Percentiles rank a stretch among this genome's conserved stretches.
Conservation (phyloP, 2,888 invertebrate genomes). For the Drosophila percnosoma region DNA sequence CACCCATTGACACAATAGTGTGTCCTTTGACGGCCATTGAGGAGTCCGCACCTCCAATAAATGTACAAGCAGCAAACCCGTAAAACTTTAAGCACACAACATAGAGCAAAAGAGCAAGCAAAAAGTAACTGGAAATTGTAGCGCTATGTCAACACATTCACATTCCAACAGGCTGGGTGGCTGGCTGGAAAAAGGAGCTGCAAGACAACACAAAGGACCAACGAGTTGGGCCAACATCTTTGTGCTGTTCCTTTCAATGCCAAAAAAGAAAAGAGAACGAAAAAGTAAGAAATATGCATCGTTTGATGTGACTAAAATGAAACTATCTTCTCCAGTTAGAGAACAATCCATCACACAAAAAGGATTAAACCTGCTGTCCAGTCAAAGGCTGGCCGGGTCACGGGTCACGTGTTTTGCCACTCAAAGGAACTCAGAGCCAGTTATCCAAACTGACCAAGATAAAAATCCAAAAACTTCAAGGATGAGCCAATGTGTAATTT, state of each 20-base stretch:
- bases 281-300: conserved; percentile 26
- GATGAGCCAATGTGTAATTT: conserved; percentile 41
- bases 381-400: conserved; percentile 19
- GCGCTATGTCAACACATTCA: conserved; percentile 73
- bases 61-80: conserved; percentile 29
- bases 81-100: conserved; percentile 53
- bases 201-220: conserved; percentile 36
- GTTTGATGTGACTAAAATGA: conserved; percentile 25
- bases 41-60: conserved; percentile 40
- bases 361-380: conserved; percentile 18
- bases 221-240: conserved; percentile 27
- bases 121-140: conserved; percentile 72
- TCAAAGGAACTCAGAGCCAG: conserved; percentile 4
- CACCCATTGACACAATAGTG: conserved; percentile 56
- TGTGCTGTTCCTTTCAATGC: conserved; percentile 43
- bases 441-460: conserved; percentile 22
- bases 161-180: conserved; percentile 39
- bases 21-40: conserved; percentile 39
- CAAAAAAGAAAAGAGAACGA: conserved; percentile 22
- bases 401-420: conserved; percentile 35
- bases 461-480: not conserved
- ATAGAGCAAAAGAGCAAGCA: conserved; percentile 44
- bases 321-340: conserved; percentile 18
- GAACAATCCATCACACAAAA: conserved; percentile 35
- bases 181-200: conserved; percentile 6